Base-by-base conservation (phyloP, 2,113 vertebrate species). In the Gymnorhina tibicen region DNA sequence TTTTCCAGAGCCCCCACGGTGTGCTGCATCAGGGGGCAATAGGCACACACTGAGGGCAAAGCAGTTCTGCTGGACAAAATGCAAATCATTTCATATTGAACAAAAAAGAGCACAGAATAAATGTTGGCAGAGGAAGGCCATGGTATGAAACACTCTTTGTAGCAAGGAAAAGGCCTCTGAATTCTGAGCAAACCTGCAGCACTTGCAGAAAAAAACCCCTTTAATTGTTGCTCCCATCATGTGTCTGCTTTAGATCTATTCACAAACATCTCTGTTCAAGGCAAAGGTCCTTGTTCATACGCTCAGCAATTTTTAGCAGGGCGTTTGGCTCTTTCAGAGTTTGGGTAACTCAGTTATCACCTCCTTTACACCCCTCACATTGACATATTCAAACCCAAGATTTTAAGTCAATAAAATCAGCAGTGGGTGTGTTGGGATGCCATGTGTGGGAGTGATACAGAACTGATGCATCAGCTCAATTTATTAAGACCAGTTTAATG, bases 1-100 rank as follows among this genome's bases (percentile, higher is more conserved):
- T 98, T 88, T 89, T 80, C 0, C 49, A 94, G 97, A 97, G 97
- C 98, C 97, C 98, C 98, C 96, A 97, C 93, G 78, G 98, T 28
- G 96, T 60, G 58, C 97, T 98, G 97, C 87, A 95, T 98, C 98
- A 97, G 98, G 97, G 98, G 90, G 91, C 97, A 37, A 49, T 82
- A 55, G 83, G 32, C 74, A 73, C 73, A 67, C 4, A 15, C 58
- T 19, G 80, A 93, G 76, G 73, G 85, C 93, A 91, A 87, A 93
- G 94, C 35, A 59, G 89, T 95, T 96, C 91, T 96, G 77, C 93
- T 85, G 87, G 84, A 96, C 59, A 5, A 97, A 96, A 95, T 93
- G 87, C 4, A 80, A 90, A 91, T 95, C 35, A 50, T 85, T 97
- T 95, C 87, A 56, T 73, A 83, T 77, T 73, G 91, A 74, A 87